Evolutionary conservation across 2,888 invertebrate genomes (phyloP), one percentile per base, ranked within the genome.

Genomic region (Eupithecia subumbrata): DNA sequence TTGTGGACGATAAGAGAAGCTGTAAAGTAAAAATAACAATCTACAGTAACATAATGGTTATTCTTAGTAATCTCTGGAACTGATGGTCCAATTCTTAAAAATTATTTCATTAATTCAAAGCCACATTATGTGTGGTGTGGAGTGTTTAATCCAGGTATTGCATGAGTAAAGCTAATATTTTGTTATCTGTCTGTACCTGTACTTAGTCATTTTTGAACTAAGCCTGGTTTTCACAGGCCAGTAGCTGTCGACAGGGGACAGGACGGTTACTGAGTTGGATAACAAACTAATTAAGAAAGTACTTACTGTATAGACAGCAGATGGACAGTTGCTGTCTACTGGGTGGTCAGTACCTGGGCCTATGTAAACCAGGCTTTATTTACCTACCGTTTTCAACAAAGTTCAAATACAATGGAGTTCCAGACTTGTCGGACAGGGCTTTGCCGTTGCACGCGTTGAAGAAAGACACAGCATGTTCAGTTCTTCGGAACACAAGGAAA

Each of bases 321-420:
- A 30, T 30, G 30, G 30, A 30, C 30, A 30, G 30, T 30, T 30
- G 30, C 30, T 30, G 30, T 30, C 30, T 30, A 30, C 30, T 30
- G 30, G 3, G 30, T 30, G 30, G 30, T 30, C 30, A 2, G 2
- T 30, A 30, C 30, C 30, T 30, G 30, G 30, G 30, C 30, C 30
- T 30, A 3, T 30, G 30, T 2, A 30, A 30, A 30, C 30, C 30
- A 2, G 30, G 30, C 30, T 30, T 45, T 52, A 52, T 5, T n/a
- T 73, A 66, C 85, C 91, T 95, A 96, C 96, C 95, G 86, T 90
- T 90, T 84, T 96, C 94, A 71, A 96, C 93, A 93, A 92, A 97
- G 72, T 95, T 93, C 82, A 98, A 93, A 89, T 97, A 97, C 22
- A 98, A 87, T 5, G 96, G 95, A 72, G 96, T 94, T 9, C 95